Percentiles rank a stretch among this genome's conserved stretches.
These are phyloP conservation scores for Ornithoptera priamus DNA, from an alignment of 2,888 invertebrate genomes.

Conservation along the genomic window DNA sequence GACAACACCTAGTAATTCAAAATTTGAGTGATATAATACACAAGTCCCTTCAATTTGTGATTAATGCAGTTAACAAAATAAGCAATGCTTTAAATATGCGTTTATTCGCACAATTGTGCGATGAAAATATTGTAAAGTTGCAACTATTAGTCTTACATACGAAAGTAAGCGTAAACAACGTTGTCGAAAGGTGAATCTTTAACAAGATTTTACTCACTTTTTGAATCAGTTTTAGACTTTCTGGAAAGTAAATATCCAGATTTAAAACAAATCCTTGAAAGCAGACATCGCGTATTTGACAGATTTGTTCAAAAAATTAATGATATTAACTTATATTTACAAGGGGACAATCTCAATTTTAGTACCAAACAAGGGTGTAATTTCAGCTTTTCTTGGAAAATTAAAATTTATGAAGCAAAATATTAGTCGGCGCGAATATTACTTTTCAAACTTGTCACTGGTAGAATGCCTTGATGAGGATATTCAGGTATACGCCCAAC, in stretches of 20 bases:
- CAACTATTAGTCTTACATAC: constrained; percentile 34
- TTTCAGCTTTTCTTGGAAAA: background rate
- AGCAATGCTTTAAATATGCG: constrained; percentile 33
- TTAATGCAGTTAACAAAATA: constrained; percentile 31
- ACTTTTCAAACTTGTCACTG: background rate
- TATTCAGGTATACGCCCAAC: background rate
- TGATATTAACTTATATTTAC: background rate
- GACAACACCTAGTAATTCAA: constrained; percentile 28
- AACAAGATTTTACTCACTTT: constrained; percentile 18
- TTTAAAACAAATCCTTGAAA: constrained; percentile 17
- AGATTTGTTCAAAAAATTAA: constrained; percentile 2
- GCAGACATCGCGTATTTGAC: constrained; percentile 1
- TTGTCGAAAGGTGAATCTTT: constrained; percentile 33
- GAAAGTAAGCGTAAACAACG: constrained; percentile 36
- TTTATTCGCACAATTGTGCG: constrained; percentile 32
- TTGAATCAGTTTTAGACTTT: constrained; percentile 28
- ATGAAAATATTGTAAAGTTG: constrained; percentile 34
- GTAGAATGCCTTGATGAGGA: background rate
- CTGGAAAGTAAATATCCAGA: constrained; percentile 24
- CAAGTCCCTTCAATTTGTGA: constrained; percentile 30
- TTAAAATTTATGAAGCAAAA: constrained; percentile 33
- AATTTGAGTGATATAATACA: constrained; percentile 25
- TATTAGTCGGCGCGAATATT: constrained; percentile 19
- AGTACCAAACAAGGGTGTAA: background rate
- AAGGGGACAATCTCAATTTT: background rate